Percentiles rank a stretch among this genome's conserved stretches.
Conservation (phyloP, 2,113 vertebrate genomes). For the Benitochromis conjunctus region DNA sequence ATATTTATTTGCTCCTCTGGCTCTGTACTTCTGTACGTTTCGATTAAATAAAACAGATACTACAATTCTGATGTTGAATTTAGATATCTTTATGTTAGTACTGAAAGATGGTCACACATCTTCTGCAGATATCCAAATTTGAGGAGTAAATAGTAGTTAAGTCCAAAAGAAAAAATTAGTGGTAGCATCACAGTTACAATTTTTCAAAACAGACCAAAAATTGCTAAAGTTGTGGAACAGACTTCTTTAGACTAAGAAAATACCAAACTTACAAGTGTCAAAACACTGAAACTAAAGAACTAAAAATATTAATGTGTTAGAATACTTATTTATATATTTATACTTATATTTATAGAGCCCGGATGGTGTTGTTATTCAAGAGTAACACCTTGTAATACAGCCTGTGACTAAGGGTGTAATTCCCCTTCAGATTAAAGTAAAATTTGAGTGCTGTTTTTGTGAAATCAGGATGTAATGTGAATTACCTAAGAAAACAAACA, state of each 20-base stretch:
- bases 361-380: background rate
- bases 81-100: background rate
- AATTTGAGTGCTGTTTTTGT: background rate
- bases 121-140: background rate
- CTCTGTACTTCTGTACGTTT: background rate
- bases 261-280: background rate
- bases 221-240: background rate
- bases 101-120: too few species aligned
- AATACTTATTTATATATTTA: background rate
- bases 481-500: too few species aligned
- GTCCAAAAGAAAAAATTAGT: background rate
- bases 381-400: background rate
- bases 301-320: background rate
- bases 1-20: background rate
- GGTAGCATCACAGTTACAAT: background rate
- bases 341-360: background rate
- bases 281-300: background rate
- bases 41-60: background rate
- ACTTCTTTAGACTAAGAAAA: background rate
- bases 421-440: background rate
- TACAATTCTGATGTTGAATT: background rate
- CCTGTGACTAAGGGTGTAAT: background rate
- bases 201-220: background rate
- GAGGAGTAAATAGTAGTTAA: background rate
- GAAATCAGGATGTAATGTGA: background rate